These are phyloP conservation scores for Campopleginae sp. DNA, from an alignment of 2,888 invertebrate species.

Conservation along the genomic window DNA sequence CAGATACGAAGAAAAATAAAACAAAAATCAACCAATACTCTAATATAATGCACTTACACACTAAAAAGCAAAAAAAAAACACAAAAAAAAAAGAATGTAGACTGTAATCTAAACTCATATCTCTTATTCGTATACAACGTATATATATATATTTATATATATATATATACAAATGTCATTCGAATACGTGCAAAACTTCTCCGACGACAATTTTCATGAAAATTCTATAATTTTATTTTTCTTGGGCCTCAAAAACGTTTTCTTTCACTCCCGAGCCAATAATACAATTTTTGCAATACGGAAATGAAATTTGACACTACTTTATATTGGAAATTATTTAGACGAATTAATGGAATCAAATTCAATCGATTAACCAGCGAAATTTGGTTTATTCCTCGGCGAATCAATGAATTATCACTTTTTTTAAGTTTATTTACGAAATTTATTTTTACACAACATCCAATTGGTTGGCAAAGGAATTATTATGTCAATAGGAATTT, in stretches of 20 bases:
- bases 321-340: background rate
- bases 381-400: background rate
- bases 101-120: constrained; percentile 64
- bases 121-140: constrained; percentile 62
- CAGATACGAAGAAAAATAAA: constrained; percentile 16
- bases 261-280: background rate
- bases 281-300: background rate
- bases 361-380: background rate
- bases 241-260: background rate
- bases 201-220: background rate
- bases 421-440: background rate
- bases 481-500: background rate
- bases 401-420: background rate
- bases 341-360: background rate
- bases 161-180: constrained; percentile 58
- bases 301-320: no score
- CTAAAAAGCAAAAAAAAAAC: constrained; percentile 56
- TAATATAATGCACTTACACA: constrained; percentile 61
- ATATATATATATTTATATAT: constrained; percentile 54
- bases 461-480: background rate
- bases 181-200: constrained; percentile 2
- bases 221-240: background rate
- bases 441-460: background rate
- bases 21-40: constrained; percentile 53
- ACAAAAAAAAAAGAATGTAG: constrained; percentile 60